Base-by-base conservation (phyloP, 2,888 invertebrate genomes). In the Agrochola macilenta region DNA sequence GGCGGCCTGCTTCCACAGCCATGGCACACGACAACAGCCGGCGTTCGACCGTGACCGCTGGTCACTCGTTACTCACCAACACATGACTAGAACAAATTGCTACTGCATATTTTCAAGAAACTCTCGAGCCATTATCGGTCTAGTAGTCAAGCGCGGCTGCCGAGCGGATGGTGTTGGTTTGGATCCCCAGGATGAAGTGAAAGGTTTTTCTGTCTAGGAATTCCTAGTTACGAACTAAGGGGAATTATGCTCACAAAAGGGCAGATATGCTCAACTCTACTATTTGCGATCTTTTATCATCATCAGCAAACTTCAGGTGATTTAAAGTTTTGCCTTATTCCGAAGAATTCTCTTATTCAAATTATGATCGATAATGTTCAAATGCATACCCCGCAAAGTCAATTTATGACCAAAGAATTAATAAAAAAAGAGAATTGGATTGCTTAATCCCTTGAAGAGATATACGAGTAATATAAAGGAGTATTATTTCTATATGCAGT, bases 31-130 rank as follows among this genome's bases (percentile, higher is more conserved):
- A 89, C 83, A 79, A 81, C 84, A 76, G 64, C 71, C 72, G 12
- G 77, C 79, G 78, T 72, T 85, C 82, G 81, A 75, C 86, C 89
- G 83, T 91, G 87, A 90, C 88, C 82, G 76, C 82, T 74, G 82
- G 72, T 79, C 81, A 79, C 80, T 78, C 49, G 49, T 54, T 68
- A 70, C 76, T 74, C 46, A 71, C 72, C 43, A 63, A 69, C 64
- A 79, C 61, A 74, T 64, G 68, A 30, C 60, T 52, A 73, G 23
- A 49, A 83, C 52, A 79, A 72, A 78, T 83, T 49, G 35, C 49
- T 81, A 5, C 58, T 54, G 43, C 23, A 63, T 75, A 63, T 68
- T 73, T 82, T 58, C 57, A 26, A 63, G 54, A 66, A 82, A 61
- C 57, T 78, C 30, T 63, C 11, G 30, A 58, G 17, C 30, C 12